Percentiles rank a stretch among this genome's conserved stretches.
These are phyloP conservation scores for Pediacus dermestoides DNA, from an alignment of 2,888 invertebrate species.

Conservation along the genomic window DNA sequence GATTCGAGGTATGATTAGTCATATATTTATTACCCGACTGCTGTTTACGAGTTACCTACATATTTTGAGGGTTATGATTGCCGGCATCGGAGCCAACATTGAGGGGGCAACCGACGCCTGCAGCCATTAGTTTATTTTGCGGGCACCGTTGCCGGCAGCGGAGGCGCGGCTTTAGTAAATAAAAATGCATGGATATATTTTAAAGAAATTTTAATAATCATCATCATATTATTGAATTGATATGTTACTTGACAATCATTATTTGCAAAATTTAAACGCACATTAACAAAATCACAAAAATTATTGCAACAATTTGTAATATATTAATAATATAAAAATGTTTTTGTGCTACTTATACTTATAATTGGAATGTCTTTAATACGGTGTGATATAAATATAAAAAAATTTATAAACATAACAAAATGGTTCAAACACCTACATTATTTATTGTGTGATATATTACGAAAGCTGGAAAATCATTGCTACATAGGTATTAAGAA, in stretches of 20 bases:
- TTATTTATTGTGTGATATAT: conserved; percentile 6
- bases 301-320: conserved; percentile 26
- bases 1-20: too few species aligned
- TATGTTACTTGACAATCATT: conserved; percentile 34
- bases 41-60: too few species aligned
- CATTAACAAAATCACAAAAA: conserved; percentile 32
- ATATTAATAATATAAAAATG: conserved; percentile 12
- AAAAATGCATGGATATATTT: neutral
- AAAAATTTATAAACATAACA: conserved; percentile 11
- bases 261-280: conserved; percentile 26
- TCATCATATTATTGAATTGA: conserved; percentile 22
- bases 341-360: conserved; percentile 30
- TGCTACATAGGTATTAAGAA: conserved; percentile 11
- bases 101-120: too few species aligned
- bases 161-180: too few species aligned
- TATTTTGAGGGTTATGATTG: too few species aligned
- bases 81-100: too few species aligned
- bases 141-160: too few species aligned
- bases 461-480: too few species aligned
- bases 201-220: conserved; percentile 3
- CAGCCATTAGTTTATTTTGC: too few species aligned
- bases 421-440: conserved; percentile 12
- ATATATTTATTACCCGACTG: too few species aligned
- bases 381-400: conserved; percentile 11
- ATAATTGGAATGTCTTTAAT: conserved; percentile 26